Base-by-base conservation (phyloP, 2,888 invertebrate species). In the Dasysyrphus albostriatus region DNA sequence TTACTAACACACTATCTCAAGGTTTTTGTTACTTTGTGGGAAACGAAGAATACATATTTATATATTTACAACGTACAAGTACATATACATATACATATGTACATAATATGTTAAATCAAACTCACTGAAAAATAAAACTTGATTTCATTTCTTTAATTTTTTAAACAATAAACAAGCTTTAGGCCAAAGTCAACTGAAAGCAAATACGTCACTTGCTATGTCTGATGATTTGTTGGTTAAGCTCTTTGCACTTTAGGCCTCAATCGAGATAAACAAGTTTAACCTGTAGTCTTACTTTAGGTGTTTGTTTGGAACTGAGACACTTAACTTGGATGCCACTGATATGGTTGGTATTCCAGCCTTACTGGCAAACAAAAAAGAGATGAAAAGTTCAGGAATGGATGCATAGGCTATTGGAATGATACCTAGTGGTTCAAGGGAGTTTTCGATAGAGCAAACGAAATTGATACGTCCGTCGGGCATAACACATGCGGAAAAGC, bases 1-100 rank as follows among this genome's bases (percentile, higher is more conserved):
- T 81, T 77, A 81, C 76, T 85, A 81, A 85, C 81, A 81, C 81
- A 81, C 84, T 85, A 69, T 76, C 84, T 73, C 59, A 65, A 67
- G 59, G 59, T 32, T 19, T 59, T 51, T 47, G 42, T 37, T 75
- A 72, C 63, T 63, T 76, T 49, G 47, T 72, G 19, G 63, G 61
- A 3, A 32, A 56, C 16, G 59, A 72, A 58, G 58, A 37, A 14
- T 39, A n/a, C 9, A 58, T 24, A 24, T 24, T 24, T 24, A 24
- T 24, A 24, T 24, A 24, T 24, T n/a, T n/a, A 16, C 16, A 37
- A 9, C 12, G 32, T 32, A 32, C 7, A 32, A 4, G 32, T 32
- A 7, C 32, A 32, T 29, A 54, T n/a, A 8, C 14, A 54, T 5
- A 0, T 6, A 24, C 6, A 29, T 29, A 54, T 14, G 14, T 32